Conservation (phyloP, 2,113 vertebrate species). For the Bujurquina vittata region DNA sequence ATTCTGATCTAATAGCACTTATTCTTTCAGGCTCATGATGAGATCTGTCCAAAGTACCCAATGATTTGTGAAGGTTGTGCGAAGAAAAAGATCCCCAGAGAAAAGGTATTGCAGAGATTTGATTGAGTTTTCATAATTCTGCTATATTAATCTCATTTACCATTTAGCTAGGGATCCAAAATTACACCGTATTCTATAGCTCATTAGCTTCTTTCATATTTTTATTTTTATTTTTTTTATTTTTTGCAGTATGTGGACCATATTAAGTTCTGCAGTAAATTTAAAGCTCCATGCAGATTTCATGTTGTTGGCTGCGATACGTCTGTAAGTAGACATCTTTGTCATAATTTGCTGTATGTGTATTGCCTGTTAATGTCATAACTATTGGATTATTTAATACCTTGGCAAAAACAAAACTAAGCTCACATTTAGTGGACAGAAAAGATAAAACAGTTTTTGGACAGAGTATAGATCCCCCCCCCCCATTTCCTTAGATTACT, state of each 20-base stretch:
- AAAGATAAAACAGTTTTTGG: not conserved
- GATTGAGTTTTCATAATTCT: constrained; percentile 10
- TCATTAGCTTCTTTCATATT: constrained; percentile 59
- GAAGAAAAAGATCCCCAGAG: constrained; percentile 91
- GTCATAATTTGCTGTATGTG: constrained; percentile 58
- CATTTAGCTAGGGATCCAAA: constrained; percentile 45
- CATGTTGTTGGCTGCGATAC: constrained; percentile 88
- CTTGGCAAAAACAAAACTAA: not conserved
- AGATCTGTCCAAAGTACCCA: constrained; percentile 92
- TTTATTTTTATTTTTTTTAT: constrained; percentile 21
- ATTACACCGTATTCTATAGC: constrained; percentile 28
- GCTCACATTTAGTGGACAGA: not conserved
- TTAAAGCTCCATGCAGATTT: constrained; percentile 90
- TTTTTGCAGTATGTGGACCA: constrained; percentile 92
- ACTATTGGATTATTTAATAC: constrained; percentile 16
- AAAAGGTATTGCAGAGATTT: constrained; percentile 81
- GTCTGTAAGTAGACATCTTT: constrained; percentile 81
- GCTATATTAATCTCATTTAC: constrained; percentile 48
- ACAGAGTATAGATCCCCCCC: not conserved
- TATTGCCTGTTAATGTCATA: constrained; percentile 15
- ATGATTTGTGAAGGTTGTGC: constrained; percentile 93
- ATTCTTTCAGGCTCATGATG: constrained; percentile 86
- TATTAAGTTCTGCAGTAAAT: constrained; percentile 89
- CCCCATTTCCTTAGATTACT: not conserved
- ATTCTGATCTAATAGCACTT: not conserved